phyloP scores from a whole-genome alignment of 2,797 vertebrate species.

The Otolemur crassicaudatus region DNA sequence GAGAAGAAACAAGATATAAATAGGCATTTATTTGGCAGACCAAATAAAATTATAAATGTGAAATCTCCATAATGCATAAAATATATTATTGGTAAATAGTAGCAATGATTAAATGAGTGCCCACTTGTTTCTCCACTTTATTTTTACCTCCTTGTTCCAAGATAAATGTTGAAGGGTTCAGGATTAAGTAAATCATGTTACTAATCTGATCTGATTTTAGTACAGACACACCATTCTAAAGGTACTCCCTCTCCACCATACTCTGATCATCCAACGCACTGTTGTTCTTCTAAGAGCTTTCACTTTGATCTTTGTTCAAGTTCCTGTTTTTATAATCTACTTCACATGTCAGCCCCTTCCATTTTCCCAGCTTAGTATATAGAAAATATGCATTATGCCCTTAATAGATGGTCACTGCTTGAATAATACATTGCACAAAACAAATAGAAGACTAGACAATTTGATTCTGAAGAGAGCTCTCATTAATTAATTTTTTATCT shows the following conservation, averaged over 20 bases:
- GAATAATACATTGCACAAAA: slow-evolving; percentile 17
- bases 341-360: background rate
- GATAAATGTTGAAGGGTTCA: background rate
- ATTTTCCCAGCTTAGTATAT: background rate
- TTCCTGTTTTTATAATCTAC: background rate
- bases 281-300: background rate
- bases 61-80: background rate
- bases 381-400: background rate
- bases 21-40: background rate
- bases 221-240: rapidly evolving
- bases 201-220: background rate
- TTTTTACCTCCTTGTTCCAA: background rate
- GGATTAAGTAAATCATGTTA: background rate
- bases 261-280: background rate
- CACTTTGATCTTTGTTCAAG: background rate
- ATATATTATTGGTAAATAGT: background rate
- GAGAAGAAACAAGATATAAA: background rate
- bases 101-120: background rate
- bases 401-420: background rate
- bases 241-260: background rate
- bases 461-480: slow-evolving; percentile 31
- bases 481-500: slow-evolving; percentile 43
- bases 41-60: background rate
- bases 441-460: slow-evolving; percentile 18
- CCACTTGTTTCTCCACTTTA: background rate